Evolutionary conservation across 2,113 vertebrate species (phyloP).

Genomic region (Cynoglossus semilaevis): DNA sequence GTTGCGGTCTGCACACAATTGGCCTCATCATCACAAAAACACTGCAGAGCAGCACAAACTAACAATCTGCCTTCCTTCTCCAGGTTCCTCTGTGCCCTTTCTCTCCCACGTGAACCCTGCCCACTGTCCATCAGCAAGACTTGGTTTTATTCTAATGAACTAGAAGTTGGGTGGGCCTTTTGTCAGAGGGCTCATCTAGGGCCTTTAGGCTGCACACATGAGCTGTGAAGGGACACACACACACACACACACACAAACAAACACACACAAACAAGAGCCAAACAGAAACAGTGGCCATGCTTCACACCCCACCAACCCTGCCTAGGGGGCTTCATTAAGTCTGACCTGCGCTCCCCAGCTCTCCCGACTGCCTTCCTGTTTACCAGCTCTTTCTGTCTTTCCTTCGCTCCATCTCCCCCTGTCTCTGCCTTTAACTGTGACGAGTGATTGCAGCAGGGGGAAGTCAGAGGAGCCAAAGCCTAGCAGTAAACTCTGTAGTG

Average conservation of each 20-base stretch:
- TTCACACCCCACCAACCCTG: constrained; percentile 55
- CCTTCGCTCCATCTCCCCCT: constrained; percentile 21
- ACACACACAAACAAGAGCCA: constrained; percentile 34
- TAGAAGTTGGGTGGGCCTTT: constrained; percentile 36
- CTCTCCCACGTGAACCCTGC: constrained; percentile 11
- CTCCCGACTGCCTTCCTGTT: constrained; percentile 52
- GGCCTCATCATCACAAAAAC: constrained; percentile 54
- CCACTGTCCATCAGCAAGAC: constrained; percentile 21
- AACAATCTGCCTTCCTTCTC: constrained; percentile 30
- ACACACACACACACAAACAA: constrained; percentile 22
- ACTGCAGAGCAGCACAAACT: constrained; percentile 15
- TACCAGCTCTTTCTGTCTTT: constrained; percentile 46
- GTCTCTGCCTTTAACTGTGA: constrained; percentile 37
- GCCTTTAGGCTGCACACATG: constrained; percentile 41
- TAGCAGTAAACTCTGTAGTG: constrained; percentile 37
- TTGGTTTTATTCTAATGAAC: constrained; percentile 62
- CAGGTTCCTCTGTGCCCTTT: constrained; percentile 17
- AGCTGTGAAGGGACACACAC: constrained; percentile 23
- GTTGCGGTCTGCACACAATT: constrained; percentile 44
- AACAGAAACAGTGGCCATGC: constrained; percentile 56
- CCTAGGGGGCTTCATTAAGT: constrained; percentile 72
- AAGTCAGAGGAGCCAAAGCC: constrained; percentile 30
- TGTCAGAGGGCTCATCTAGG: constrained; percentile 61
- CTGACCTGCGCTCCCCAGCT: constrained; percentile 50
- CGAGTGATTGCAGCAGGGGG: constrained; percentile 49